Base-by-base conservation (phyloP, 2,797 vertebrate genomes). In the Hoplostethus mediterraneus region DNA sequence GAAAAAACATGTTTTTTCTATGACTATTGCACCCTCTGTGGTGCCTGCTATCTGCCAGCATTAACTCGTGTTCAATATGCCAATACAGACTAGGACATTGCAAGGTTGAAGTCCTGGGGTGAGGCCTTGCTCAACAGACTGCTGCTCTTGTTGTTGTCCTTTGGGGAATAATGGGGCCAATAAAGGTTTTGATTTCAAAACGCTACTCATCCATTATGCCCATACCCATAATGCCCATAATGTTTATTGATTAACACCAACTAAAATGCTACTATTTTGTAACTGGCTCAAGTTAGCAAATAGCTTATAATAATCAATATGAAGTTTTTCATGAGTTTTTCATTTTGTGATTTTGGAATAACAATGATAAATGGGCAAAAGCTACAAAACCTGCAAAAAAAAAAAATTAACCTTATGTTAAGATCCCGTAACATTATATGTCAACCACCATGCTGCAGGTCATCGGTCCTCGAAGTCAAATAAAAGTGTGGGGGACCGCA, bases 1-100 rank as follows among this genome's bases (percentile, higher is more conserved):
- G 42, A 84, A 74, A 91, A 90, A 91, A 88, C 89, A 90, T 92
- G 90, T 92, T 93, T 88, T 91, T 49, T 79, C 65, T 71, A 70
- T 80, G 71, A 73, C 75, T 42, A 31, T 75, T 77, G 84, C 62
- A 72, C 16, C 47, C 28, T 71, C 62, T 0, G 13, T 33, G 5
- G 76, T 83, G 79, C 86, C 86, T 82, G 77, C 78, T 75, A 44
- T 84, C 63, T 81, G 81, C 73, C 86, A 87, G 71, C 36, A 66
- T 72, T 80, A 61, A 68, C 45, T 61, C 16, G 64, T 64, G 77
- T 77, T 71, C 68, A 77, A 33, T 67, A 57, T 77, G 77, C 63
- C 89, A 83, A 63, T 7, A 60, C 73, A 73, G 60, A 82, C 45
- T 48, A 48, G 77, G 59, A 70, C 77, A 71, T 47, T 3, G 60